phyloP scores from a whole-genome alignment of 2,797 vertebrate species.

The Chaunax sp. region DNA sequence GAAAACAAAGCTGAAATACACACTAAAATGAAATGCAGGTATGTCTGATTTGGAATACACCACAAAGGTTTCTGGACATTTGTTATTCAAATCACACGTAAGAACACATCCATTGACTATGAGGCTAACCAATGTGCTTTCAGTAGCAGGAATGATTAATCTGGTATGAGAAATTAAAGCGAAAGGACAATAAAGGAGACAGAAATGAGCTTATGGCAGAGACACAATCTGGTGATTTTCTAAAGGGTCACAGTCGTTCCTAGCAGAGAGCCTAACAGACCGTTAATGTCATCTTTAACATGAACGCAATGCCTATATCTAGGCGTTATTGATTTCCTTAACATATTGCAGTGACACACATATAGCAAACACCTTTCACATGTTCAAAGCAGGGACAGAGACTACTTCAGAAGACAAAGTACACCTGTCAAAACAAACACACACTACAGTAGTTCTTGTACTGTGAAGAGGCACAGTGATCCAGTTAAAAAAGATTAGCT shows the following conservation, averaged over 20 bases:
- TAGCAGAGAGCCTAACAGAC: neutral
- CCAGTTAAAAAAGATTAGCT: constrained; percentile 23
- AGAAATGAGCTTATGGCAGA: constrained; percentile 5
- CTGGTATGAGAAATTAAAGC: constrained; percentile 34
- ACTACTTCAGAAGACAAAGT: constrained; percentile 37
- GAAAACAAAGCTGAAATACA: constrained; percentile 19
- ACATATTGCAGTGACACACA: constrained; percentile 33
- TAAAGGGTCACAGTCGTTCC: neutral
- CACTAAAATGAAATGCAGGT: constrained; percentile 11
- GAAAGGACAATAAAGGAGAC: constrained; percentile 39
- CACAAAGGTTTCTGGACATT: constrained; percentile 7
- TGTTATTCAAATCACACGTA: constrained; percentile 12
- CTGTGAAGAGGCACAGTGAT: constrained; percentile 35
- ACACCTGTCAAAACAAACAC: constrained; percentile 31
- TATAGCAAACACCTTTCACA: constrained; percentile 36
- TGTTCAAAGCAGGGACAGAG: constrained; percentile 37
- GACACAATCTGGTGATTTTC: constrained; percentile 16
- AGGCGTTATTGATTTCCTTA: constrained; percentile 16
- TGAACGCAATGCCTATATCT: constrained; percentile 18
- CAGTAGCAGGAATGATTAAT: constrained; percentile 52
- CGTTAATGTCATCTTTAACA: constrained; percentile 16
- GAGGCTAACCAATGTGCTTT: constrained; percentile 18
- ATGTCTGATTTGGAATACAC: constrained; percentile 30
- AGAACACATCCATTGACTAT: constrained; percentile 1
- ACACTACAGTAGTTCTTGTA: constrained; percentile 15